These are phyloP conservation scores for Dallia pectoralis DNA, from an alignment of 2,797 vertebrate genomes.

Conservation along the genomic window DNA sequence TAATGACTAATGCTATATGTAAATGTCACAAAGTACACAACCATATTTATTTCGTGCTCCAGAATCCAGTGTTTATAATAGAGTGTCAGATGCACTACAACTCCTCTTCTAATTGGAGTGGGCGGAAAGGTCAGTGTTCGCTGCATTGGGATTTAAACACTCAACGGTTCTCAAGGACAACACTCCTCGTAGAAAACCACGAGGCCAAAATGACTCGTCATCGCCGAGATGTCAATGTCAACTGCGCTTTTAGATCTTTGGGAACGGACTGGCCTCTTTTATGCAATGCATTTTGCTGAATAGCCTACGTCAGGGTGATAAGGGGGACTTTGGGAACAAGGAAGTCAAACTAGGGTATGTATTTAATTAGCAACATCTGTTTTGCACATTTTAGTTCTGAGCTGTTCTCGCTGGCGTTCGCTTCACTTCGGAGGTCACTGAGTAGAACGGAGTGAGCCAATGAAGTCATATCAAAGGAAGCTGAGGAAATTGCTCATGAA, in stretches of 20 bases:
- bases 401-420: slow-evolving; percentile 42
- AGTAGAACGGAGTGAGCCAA: slow-evolving; percentile 49
- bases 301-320: not conserved
- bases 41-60: slow-evolving; percentile 39
- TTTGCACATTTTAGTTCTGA: slow-evolving; percentile 22
- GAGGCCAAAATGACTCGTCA: slow-evolving; percentile 39
- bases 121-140: slow-evolving; percentile 34
- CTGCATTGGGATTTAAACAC: slow-evolving; percentile 18
- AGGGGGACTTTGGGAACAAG: slow-evolving; percentile 1
- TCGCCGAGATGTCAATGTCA: not conserved
- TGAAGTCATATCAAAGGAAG: slow-evolving; percentile 68
- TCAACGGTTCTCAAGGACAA: slow-evolving; percentile 20
- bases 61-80: slow-evolving; percentile 52
- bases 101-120: slow-evolving; percentile 36
- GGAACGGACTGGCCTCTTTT: slow-evolving; percentile 6
- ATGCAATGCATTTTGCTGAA: not conserved
- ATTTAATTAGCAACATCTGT: slow-evolving; percentile 30
- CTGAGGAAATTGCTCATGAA: slow-evolving; percentile 66
- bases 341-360: slow-evolving; percentile 17
- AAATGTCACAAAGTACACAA: slow-evolving; percentile 43
- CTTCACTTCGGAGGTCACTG: slow-evolving; percentile 58
- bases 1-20: slow-evolving; percentile 47
- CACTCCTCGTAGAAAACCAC: slow-evolving; percentile 36
- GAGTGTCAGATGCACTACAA: slow-evolving; percentile 41
- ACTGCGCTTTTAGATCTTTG: not conserved